Conservation (phyloP, 2,888 invertebrate genomes). For the Synergus itoensis region DNA sequence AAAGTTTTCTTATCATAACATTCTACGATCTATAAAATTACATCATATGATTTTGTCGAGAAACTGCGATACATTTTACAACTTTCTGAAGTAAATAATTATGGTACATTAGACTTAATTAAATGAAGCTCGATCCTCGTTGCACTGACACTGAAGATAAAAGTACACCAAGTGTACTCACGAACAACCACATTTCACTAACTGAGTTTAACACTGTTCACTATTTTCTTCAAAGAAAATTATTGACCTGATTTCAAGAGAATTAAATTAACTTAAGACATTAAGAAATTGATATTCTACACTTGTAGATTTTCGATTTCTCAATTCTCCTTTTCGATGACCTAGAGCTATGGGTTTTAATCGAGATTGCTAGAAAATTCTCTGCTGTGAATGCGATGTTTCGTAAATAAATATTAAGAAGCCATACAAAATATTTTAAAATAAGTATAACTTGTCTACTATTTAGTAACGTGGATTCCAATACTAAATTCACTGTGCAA, state of each 20-base stretch:
- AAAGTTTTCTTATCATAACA: not conserved
- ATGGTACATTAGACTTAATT: not conserved
- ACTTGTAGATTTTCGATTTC: not conserved
- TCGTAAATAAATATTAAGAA: not conserved
- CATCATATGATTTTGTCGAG: not conserved
- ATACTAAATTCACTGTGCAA: not conserved
- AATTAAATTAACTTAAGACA: not conserved
- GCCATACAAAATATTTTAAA: not conserved
- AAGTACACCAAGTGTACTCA: not conserved
- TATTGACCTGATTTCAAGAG: not conserved
- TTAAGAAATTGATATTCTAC: not conserved
- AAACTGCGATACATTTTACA: not conserved
- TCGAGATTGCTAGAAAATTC: conserved; percentile 2
- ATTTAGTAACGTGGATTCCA: not conserved
- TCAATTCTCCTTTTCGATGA: not conserved
- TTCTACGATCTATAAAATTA: not conserved
- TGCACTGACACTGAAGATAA: conserved; percentile 7
- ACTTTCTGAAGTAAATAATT: not conserved
- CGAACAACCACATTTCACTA: conserved; percentile 27
- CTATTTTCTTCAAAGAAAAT: conserved; percentile 3
- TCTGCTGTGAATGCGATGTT: not conserved
- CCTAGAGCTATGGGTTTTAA: not conserved
- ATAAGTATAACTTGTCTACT: not conserved
- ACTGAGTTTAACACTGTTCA: not conserved
- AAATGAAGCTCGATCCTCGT: not conserved